Evolutionary conservation across 2,113 vertebrate genomes (phyloP), one percentile per base, ranked within the genome.

Genomic region (Strix aluco): DNA sequence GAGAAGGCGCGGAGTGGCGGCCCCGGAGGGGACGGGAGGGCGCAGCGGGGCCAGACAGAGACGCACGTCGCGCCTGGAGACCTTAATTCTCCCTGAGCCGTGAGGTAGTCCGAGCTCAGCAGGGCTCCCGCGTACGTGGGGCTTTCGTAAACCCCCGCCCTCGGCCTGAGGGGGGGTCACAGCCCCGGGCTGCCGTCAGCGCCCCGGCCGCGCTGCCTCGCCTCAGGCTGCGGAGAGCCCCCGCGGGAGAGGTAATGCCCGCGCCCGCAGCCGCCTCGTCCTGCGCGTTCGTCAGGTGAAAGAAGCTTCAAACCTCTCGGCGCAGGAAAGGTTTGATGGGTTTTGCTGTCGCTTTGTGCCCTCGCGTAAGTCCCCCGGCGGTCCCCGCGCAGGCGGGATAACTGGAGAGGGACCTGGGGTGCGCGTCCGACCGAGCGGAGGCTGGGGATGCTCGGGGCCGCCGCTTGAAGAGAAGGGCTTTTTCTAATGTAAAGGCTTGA

Each of bases 401-500:
- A 4, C n/a, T 1, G 52, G 61, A 14, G 51, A 7, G 40, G 15
- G 49, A 9, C 22, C 13, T 2, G 47, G 42, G 40, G 16, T 5
- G 63, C 36, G 12, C 19, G 5, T 11, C 20, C 19, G 19, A 3
- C 10, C 44, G 55, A 29, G 58, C 11, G 8, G 73, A 34, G n/a
- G 47, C 25, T 30, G 71, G 71, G 54, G 15, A 7, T 47, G 47
- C 66, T 12, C 7, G 18, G 18, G 13, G 46, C 57, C 10, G 38
- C 7, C 12, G 23, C 5, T 2, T 49, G 23, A 36, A 10, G 18
- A 26, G 10, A 21, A 27, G 15, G 15, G 2, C 34, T 29, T 42
- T 47, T 11, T 26, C 10, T 2, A 2, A 0, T 1, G 10, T 18
- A 4, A 38, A 25, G 11, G 4, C 17, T 6, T 46, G 12, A 1